Percentiles rank a stretch among this genome's conserved stretches.
Conservation (phyloP, 2,797 vertebrate genomes). For the Oryzias dopingdopingensis region DNA sequence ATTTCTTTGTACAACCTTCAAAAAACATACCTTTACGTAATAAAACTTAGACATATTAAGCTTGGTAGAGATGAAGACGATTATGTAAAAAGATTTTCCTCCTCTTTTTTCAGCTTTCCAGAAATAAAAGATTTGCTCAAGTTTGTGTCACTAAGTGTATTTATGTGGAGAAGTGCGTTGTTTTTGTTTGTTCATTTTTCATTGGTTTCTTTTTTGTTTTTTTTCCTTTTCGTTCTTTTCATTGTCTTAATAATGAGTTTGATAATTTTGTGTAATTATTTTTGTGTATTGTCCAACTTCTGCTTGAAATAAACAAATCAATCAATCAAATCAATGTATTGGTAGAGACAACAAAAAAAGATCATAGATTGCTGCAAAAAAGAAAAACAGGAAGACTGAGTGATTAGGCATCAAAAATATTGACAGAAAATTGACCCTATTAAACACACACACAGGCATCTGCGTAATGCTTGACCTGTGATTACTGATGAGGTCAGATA, state of each 20-base stretch:
- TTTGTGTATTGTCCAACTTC: no score
- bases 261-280: no score
- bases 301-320: no score
- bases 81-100: slow-evolving; percentile 24
- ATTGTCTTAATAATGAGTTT: no score
- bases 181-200: no score
- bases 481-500: slow-evolving; percentile 72
- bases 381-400: slow-evolving; percentile 34
- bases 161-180: slow-evolving; percentile 19
- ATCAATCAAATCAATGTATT: slow-evolving; percentile 6
- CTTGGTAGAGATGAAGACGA: slow-evolving; percentile 26
- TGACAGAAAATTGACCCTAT: slow-evolving; percentile 57
- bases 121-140: slow-evolving; percentile 60
- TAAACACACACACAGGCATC: slow-evolving; percentile 61
- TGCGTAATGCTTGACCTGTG: slow-evolving; percentile 72
- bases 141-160: slow-evolving; percentile 58
- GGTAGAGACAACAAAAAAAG: no score
- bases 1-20: slow-evolving; percentile 68
- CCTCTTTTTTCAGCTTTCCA: slow-evolving; percentile 61
- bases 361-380: background rate
- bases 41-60: slow-evolving; percentile 70
- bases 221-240: no score
- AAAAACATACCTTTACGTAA: slow-evolving; percentile 73
- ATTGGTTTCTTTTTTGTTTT: no score
- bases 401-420: slow-evolving; percentile 57